Percentiles rank a stretch among this genome's conserved stretches.
Conservation (phyloP, 1,140 invertebrate species). For the Heliconius congener region DNA sequence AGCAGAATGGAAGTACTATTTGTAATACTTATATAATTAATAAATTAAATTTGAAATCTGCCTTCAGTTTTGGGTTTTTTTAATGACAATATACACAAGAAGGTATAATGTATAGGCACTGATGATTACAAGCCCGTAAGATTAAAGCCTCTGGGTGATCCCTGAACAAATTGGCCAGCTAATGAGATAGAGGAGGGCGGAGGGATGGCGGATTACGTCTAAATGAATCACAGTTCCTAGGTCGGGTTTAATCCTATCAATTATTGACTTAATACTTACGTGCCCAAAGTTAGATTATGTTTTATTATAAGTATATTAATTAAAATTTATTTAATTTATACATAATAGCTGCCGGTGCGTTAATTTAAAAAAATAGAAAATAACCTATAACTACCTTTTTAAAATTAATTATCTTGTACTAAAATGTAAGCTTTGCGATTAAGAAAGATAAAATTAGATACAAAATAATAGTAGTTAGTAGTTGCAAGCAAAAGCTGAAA, state of each 20-base stretch:
- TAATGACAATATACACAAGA: neutral
- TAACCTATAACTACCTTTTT: neutral
- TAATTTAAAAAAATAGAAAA: too few species aligned
- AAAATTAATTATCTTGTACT: neutral
- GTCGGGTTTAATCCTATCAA: constrained; percentile 47
- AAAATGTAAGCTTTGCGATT: constrained; percentile 14
- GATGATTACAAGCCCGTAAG: constrained; percentile 54
- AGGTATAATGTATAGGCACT: neutral
- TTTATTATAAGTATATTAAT: neutral
- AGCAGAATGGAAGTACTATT: too few species aligned
- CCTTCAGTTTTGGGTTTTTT: too few species aligned
- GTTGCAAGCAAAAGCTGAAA: constrained; percentile 16
- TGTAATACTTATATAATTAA: neutral
- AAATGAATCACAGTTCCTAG: constrained; percentile 69
- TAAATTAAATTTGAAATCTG: neutral
- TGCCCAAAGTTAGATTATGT: neutral
- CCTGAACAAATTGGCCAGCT: constrained; percentile 71
- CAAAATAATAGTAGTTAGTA: constrained; percentile 15
- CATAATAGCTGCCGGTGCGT: too few species aligned
- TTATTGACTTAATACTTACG: constrained; percentile 39
- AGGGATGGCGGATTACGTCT: constrained; percentile 56
- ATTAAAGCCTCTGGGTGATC: constrained; percentile 69
- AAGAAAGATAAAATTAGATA: constrained; percentile 15
- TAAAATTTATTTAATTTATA: neutral
- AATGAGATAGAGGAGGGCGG: constrained; percentile 67